Percentiles rank a stretch among this genome's conserved stretches.
Evolutionary conservation across 2,797 vertebrate genomes (phyloP).

Genomic region (Argentina silus): DNA sequence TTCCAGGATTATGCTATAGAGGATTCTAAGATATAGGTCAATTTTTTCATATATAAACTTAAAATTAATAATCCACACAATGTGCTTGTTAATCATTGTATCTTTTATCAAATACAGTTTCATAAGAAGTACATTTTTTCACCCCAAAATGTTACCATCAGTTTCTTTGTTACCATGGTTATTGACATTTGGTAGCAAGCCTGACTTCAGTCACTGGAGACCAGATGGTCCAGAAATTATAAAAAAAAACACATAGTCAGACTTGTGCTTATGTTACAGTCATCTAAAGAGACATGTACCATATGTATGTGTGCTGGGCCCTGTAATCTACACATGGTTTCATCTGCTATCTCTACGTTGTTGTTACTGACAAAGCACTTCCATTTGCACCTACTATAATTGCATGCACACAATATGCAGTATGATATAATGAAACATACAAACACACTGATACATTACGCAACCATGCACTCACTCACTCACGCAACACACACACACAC

Average conservation of each 20-base stretch:
- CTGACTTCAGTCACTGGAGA: slow-evolving; percentile 59
- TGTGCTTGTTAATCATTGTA: no score
- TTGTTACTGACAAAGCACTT: slow-evolving; percentile 15
- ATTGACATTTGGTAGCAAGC: slow-evolving; percentile 35
- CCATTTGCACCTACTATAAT: slow-evolving; percentile 8
- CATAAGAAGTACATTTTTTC: background rate
- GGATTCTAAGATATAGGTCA: slow-evolving; percentile 29
- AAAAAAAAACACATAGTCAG: slow-evolving; percentile 60
- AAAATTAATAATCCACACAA: background rate
- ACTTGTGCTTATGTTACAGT: slow-evolving; percentile 43
- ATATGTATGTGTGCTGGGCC: slow-evolving; percentile 65
- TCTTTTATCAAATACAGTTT: background rate
- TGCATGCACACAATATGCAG: no score
- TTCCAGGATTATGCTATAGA: slow-evolving; percentile 55
- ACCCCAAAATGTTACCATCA: background rate
- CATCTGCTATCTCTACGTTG: slow-evolving; percentile 12
- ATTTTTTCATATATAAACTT: slow-evolving; percentile 16
- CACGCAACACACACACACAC: no score
- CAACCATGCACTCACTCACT: no score
- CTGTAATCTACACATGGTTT: slow-evolving; percentile 66
- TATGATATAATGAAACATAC: background rate
- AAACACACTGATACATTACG: no score
- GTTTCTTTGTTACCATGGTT: background rate
- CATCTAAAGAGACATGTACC: slow-evolving; percentile 63
- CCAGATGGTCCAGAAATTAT: slow-evolving; percentile 62